phyloP scores from a whole-genome alignment of 2,888 invertebrate genomes.

The Cerastis rubricosa region DNA sequence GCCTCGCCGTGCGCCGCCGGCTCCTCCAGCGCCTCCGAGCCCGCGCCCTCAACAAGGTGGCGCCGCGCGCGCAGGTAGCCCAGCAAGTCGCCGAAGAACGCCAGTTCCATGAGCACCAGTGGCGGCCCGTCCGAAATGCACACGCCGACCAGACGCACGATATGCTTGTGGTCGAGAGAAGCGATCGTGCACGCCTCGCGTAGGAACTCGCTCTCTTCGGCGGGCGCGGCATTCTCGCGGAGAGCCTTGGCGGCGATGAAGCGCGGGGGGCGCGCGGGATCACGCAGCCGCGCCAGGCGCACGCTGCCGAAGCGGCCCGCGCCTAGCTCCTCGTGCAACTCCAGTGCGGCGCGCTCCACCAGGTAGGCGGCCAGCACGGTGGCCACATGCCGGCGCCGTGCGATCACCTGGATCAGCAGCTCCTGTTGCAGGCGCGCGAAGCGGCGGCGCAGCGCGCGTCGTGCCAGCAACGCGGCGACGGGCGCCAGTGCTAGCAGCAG shows the following conservation, averaged over 20 bases:
- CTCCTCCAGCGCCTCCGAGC: slow-evolving; percentile 83
- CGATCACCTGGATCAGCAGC: slow-evolving; percentile 67
- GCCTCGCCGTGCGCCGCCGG: slow-evolving; percentile 87
- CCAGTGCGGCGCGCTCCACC: slow-evolving; percentile 70
- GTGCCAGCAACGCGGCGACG: slow-evolving; percentile 50
- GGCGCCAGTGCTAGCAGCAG: slow-evolving; percentile 83
- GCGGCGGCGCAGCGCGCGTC: slow-evolving; percentile 61
- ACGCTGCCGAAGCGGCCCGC: slow-evolving; percentile 80
- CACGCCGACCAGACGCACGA: slow-evolving; percentile 95
- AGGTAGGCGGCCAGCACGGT: slow-evolving; percentile 65
- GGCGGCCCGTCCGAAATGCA: slow-evolving; percentile 94
- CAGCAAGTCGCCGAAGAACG: slow-evolving; percentile 96
- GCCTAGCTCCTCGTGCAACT: slow-evolving; percentile 75
- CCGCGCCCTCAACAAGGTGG: slow-evolving; percentile 92
- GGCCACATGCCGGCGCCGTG: slow-evolving; percentile 64
- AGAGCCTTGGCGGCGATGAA: slow-evolving; percentile 96
- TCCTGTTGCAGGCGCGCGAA: slow-evolving; percentile 60
- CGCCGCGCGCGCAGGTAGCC: slow-evolving; percentile 93
- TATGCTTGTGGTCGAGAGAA: slow-evolving; percentile 95
- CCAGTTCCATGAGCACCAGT: slow-evolving; percentile 97
- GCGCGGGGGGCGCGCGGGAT: slow-evolving; percentile 76
- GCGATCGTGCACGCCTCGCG: slow-evolving; percentile 97
- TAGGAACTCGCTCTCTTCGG: slow-evolving; percentile 93
- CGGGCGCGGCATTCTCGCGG: slow-evolving; percentile 93
- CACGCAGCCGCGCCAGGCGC: slow-evolving; percentile 73